Conservation (phyloP, 2,113 vertebrate species). For the Galeopterus variegatus region DNA sequence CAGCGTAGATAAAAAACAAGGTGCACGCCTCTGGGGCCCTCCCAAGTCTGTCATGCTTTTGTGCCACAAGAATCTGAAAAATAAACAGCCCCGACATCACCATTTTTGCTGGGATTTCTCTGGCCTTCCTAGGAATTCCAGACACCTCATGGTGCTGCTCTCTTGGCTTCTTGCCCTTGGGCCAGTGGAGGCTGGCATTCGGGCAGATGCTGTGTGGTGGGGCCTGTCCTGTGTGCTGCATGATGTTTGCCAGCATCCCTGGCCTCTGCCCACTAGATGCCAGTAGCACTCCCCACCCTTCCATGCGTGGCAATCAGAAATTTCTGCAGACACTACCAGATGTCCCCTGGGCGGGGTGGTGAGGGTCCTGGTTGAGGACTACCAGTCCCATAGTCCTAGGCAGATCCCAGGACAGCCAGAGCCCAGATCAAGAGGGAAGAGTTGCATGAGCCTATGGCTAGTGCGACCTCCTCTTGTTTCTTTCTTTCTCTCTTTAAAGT, state of each 20-base stretch:
- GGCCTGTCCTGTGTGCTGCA: accelerated
- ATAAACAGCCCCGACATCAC: not conserved
- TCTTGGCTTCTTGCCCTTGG: accelerated
- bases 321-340: not conserved
- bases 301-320: not conserved
- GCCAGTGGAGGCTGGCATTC: no score
- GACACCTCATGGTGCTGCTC: accelerated
- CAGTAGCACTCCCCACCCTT: not conserved
- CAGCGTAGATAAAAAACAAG: slow-evolving; percentile 77
- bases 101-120: not conserved
- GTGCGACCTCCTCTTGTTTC: not conserved
- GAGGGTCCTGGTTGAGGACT: not conserved
- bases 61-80: slow-evolving; percentile 75
- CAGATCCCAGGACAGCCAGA: accelerated
- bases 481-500: not conserved
- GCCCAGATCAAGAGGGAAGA: not conserved
- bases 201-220: accelerated
- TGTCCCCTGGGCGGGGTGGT: not conserved
- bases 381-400: not conserved
- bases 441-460: accelerated
- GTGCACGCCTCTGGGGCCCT: not conserved
- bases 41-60: slow-evolving; percentile 67
- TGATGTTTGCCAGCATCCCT: not conserved
- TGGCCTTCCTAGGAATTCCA: not conserved
- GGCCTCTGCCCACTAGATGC: not conserved